Conservation (phyloP, 2,888 invertebrate species). For the Diarsia brunnea region DNA sequence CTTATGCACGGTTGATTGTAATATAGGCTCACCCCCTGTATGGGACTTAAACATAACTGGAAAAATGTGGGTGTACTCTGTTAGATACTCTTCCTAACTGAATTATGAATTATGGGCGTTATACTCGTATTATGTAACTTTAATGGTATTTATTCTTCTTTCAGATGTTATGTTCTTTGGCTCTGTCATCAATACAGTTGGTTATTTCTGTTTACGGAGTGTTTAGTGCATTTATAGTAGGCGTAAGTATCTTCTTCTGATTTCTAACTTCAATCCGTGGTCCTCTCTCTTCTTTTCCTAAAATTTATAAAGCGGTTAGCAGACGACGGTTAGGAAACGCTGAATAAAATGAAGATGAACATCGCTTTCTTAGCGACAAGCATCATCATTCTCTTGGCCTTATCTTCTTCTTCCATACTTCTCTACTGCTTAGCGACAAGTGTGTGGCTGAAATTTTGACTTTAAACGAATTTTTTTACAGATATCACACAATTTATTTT, state of each 20-base stretch:
- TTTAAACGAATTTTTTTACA: slow-evolving; percentile 2
- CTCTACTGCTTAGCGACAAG: too few species aligned
- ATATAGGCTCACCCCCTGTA: not conserved
- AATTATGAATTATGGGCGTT: not conserved
- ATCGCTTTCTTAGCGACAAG: too few species aligned
- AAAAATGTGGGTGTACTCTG: not conserved
- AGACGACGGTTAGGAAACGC: not conserved
- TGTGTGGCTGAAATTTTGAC: too few species aligned
- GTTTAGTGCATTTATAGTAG: not conserved
- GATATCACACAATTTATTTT: slow-evolving; percentile 4
- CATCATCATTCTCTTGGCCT: too few species aligned
- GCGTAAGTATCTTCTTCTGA: slow-evolving; percentile 6
- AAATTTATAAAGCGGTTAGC: not conserved
- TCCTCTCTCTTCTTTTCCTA: not conserved
- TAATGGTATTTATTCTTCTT: not conserved
- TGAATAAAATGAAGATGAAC: too few species aligned
- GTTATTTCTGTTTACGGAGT: slow-evolving; percentile 24
- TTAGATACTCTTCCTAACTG: not conserved
- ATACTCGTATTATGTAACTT: not conserved
- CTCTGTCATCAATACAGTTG: slow-evolving; percentile 25
- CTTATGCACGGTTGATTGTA: not conserved
- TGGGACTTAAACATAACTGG: not conserved
- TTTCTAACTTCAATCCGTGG: not conserved
- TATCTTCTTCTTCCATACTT: too few species aligned
- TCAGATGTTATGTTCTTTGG: slow-evolving; percentile 34